Evolutionary conservation across 2,888 invertebrate species (phyloP), one percentile per base, ranked within the genome.

Genomic region (Schizaphis graminum): DNA sequence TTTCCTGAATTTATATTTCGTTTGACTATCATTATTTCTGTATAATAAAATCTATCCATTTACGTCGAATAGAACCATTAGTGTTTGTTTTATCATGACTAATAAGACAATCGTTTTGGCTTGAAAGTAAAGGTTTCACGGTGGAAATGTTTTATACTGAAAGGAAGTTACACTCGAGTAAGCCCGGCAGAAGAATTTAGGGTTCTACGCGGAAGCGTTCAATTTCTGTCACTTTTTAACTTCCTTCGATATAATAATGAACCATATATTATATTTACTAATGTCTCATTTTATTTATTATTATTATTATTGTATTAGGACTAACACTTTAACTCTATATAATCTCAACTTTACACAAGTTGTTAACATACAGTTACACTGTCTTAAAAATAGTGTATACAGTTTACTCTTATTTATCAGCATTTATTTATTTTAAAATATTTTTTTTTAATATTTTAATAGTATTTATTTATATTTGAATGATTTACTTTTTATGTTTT

Each of bases 171-270:
- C 61, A 92, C 86, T 57, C 92, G 92, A 61, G 61, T 92, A 61
- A 92, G 21, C 61, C 28, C 61, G 35, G 61, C 26, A 26, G 61
- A 28, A 92, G 57, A 87, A 61, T 92, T 87, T 92, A 61, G 61
- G 86, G 61, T 87, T 92, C 61, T 61, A 49, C 28, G 2, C 92
- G 49, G 87, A 92, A 87, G 49, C 87, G 61, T 92, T 92, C 61
- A 92, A 92, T 92, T 92, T 87, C 92, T 87, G 92, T 87, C 92
- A 87, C 61, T 61, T 87, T 92, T 61, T 47, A 92, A 87, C 92
- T 92, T 92, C 92, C 92, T 86, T 92, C 61, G 47, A 87, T 61
- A 28, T 49, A 57, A 61, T 35, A 61, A 91, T 86, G 26, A 24
- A 92, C n/a, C 47, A 3, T 87, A 10, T 86, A 87, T 92, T 92